These are phyloP conservation scores for Bombus turneri DNA, from an alignment of 1,140 invertebrate genomes.

Conservation along the genomic window DNA sequence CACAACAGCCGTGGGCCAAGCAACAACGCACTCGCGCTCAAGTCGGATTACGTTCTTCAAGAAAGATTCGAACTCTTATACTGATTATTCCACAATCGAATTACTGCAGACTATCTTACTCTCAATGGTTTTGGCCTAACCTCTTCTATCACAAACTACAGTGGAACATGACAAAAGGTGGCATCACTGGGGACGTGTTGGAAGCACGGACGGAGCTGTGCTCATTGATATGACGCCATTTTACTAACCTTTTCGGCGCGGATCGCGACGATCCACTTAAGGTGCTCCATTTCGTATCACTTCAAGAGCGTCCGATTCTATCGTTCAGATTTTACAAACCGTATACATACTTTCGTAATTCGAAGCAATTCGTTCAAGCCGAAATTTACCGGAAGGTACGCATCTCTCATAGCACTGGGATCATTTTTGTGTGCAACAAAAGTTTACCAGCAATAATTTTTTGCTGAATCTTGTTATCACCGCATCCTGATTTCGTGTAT, in stretches of 20 bases:
- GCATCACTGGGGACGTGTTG: conserved; percentile 75
- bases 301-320: conserved; percentile 17
- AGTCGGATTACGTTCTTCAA: not conserved
- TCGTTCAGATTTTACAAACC: conserved; percentile 2
- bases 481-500: not conserved
- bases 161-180: conserved; percentile 73
- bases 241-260: conserved; percentile 84
- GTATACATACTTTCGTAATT: conserved; percentile 10
- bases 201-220: conserved; percentile 70
- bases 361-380: conserved; percentile 6
- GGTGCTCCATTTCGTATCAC: conserved; percentile 36
- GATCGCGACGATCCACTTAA: conserved; percentile 59
- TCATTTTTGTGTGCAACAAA: conserved; percentile 47
- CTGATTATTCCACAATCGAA: not conserved
- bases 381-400: conserved; percentile 42
- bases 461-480: conserved; percentile 14
- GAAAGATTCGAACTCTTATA: not conserved
- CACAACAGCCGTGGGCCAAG: conserved; percentile 42
- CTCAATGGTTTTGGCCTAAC: conserved; percentile 57
- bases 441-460: conserved; percentile 32
- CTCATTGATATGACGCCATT: conserved; percentile 82
- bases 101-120: not conserved
- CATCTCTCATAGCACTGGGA: conserved; percentile 26
- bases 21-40: conserved; percentile 33
- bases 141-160: conserved; percentile 51